Evolutionary conservation across 2,888 invertebrate species (phyloP).

Genomic region (Latheticus oryzae): DNA sequence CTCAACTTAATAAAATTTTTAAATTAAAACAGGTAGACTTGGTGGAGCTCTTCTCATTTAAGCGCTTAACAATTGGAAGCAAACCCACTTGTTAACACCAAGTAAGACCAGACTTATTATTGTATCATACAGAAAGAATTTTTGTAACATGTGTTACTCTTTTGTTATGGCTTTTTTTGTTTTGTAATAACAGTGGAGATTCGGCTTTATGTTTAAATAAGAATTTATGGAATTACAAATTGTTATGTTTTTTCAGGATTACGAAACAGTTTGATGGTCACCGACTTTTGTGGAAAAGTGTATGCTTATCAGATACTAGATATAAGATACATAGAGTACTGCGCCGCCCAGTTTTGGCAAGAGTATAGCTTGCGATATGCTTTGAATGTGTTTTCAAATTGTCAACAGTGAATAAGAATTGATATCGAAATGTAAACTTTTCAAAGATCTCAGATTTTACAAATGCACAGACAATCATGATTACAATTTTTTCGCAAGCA

Average conservation of each 20-base stretch:
- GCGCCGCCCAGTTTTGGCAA: slow-evolving; percentile 15
- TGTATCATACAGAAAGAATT: slow-evolving; percentile 1
- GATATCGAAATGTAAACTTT: slow-evolving; percentile 15
- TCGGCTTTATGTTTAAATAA: slow-evolving; percentile 23
- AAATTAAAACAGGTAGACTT: too few relatives aligned
- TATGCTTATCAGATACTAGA: slow-evolving; percentile 17
- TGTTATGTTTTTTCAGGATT: slow-evolving; percentile 22
- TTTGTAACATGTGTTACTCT: slow-evolving; percentile 18
- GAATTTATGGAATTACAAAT: slow-evolving; percentile 27
- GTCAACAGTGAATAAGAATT: slow-evolving; percentile 10
- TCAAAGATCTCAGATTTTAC: slow-evolving; percentile 12
- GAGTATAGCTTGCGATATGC: slow-evolving; percentile 18
- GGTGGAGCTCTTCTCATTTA: too few relatives aligned
- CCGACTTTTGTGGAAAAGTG: slow-evolving; percentile 21
- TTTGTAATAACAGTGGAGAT: slow-evolving; percentile 16
- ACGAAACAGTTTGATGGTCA: slow-evolving; percentile 13
- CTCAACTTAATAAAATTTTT: neutral
- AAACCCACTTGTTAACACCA: slow-evolving; percentile 29
- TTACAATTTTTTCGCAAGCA: slow-evolving; percentile 33
- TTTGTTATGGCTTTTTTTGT: slow-evolving; percentile 33
- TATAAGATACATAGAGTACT: slow-evolving; percentile 15
- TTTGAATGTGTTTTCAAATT: slow-evolving; percentile 14
- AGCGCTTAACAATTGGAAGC: slow-evolving; percentile 18
- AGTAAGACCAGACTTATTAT: slow-evolving; percentile 27
- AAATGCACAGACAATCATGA: slow-evolving; percentile 17